A percentile compares a stretch with the other conserved stretches of the same genome.
These are phyloP conservation scores for Cheilosia variabilis DNA, from an alignment of 2,888 invertebrate genomes.

Conservation along the genomic window DNA sequence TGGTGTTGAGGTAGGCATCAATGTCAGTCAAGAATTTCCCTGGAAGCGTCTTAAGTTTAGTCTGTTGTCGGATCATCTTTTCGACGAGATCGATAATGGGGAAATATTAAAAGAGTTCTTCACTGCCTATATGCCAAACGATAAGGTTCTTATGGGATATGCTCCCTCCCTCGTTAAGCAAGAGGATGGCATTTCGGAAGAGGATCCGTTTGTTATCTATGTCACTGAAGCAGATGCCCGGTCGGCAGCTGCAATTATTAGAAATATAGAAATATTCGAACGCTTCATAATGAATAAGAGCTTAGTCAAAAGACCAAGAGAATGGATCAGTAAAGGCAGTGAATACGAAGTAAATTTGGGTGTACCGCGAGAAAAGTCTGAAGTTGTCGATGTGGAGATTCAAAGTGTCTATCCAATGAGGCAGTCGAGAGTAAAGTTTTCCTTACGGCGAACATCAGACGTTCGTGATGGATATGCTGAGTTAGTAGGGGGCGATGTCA, in stretches of 20 bases:
- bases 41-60: conserved; percentile 88
- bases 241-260: conserved; percentile 84
- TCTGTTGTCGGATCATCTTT: conserved; percentile 86
- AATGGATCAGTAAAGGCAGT: conserved; percentile 88
- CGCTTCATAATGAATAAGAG: conserved; percentile 85
- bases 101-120: conserved; percentile 83
- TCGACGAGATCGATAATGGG: conserved; percentile 84
- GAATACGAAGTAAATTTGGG: conserved; percentile 86
- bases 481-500: conserved; percentile 85
- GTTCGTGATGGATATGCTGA: conserved; percentile 89
- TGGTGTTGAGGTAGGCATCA: conserved; percentile 87
- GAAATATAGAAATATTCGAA: conserved; percentile 85
- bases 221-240: conserved; percentile 84
- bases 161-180: conserved; percentile 86
- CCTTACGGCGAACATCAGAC: conserved; percentile 85
- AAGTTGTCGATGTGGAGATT: conserved; percentile 88
- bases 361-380: conserved; percentile 84
- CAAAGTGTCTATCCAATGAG: conserved; percentile 86
- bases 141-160: conserved; percentile 87
- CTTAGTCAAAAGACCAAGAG: conserved; percentile 85
- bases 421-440: conserved; percentile 84
- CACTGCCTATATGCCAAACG: conserved; percentile 81
- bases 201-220: conserved; percentile 89
- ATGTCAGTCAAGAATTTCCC: conserved; percentile 89
- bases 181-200: conserved; percentile 84